phyloP scores from a whole-genome alignment of 1,140 invertebrate species.

The Spodoptera frugiperda region DNA sequence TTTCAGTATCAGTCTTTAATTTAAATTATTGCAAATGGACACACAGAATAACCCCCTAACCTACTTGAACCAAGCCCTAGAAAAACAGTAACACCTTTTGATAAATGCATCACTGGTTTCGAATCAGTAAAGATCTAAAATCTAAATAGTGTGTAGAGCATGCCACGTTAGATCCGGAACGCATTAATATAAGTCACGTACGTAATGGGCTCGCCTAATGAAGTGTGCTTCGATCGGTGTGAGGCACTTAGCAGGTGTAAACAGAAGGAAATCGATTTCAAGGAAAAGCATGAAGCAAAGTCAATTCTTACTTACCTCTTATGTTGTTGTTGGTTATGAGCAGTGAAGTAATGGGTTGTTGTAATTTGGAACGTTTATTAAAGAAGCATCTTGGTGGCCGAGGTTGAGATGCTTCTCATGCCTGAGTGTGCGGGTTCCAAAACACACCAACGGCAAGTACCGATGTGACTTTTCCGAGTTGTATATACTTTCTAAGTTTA shows the following conservation, averaged over 20 bases:
- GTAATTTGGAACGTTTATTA: no score
- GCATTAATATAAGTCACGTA: conserved; percentile 18
- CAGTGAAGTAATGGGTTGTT: no score
- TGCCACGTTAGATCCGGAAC: conserved; percentile 7
- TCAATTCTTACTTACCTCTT: background rate
- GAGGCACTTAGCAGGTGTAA: background rate
- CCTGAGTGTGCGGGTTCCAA: no score
- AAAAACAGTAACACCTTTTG: background rate
- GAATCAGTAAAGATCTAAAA: background rate
- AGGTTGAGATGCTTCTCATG: no score
- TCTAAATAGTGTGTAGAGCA: conserved; percentile 10
- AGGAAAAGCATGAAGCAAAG: background rate
- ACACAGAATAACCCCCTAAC: background rate
- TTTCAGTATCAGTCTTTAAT: no score
- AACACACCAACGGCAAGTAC: no score
- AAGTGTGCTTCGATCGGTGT: conserved; percentile 18
- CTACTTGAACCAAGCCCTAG: background rate
- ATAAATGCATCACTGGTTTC: background rate
- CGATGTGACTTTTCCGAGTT: no score
- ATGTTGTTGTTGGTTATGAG: no score
- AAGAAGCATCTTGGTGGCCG: no score
- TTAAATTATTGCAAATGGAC: no score
- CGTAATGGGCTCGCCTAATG: conserved; percentile 23
- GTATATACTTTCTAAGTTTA: no score
- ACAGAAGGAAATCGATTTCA: background rate